These are phyloP conservation scores for Pseudomyrmex gracilis DNA, from an alignment of 1,140 invertebrate genomes.

Conservation along the genomic window DNA sequence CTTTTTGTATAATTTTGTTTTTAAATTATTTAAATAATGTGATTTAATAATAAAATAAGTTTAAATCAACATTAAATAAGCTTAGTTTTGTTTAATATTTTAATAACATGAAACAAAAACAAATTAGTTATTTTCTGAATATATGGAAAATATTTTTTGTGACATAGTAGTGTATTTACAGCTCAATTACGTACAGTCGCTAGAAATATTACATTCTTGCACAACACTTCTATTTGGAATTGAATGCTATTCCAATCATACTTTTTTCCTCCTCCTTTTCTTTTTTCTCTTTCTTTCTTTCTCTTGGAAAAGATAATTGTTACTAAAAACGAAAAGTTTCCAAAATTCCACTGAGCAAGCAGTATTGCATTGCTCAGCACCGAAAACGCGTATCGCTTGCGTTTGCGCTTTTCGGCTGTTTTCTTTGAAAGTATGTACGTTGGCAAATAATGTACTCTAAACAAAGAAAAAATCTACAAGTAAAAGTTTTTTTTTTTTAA, in stretches of 20 bases:
- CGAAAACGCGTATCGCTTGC: background rate
- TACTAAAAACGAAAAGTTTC: background rate
- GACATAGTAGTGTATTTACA: background rate
- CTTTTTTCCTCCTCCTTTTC: too few species aligned
- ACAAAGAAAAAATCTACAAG: background rate
- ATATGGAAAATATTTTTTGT: background rate
- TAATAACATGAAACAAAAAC: too few species aligned
- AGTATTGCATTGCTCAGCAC: background rate
- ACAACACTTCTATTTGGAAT: too few species aligned
- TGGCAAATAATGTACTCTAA: background rate
- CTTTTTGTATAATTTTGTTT: background rate
- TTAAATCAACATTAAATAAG: constrained; percentile 16
- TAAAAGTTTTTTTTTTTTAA: constrained; percentile 24
- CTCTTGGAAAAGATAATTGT: background rate
- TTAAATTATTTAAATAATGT: background rate
- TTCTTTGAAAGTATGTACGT: constrained; percentile 2
- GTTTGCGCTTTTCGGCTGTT: background rate
- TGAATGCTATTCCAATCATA: too few species aligned
- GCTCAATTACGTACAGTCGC: too few species aligned
- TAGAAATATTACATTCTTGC: too few species aligned
- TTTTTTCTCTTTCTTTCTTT: background rate
- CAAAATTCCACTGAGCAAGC: background rate
- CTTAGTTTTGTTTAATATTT: background rate
- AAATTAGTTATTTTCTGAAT: background rate
- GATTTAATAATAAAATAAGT: background rate